Base-by-base conservation (phyloP, 2,888 invertebrate species). In the Temnothorax rugatulus region DNA sequence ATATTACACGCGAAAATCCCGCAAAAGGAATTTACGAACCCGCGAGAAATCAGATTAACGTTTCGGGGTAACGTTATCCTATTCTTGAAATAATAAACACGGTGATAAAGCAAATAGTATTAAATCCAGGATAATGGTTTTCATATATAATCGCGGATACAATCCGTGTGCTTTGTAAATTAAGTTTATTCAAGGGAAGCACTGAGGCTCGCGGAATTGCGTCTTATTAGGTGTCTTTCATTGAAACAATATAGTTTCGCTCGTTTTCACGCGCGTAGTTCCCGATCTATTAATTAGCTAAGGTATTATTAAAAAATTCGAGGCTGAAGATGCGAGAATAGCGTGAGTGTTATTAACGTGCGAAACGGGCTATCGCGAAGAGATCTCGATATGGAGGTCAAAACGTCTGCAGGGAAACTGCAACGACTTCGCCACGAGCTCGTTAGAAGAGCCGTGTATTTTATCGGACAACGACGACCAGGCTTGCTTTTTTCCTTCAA, bases 331-430 rank as follows among this genome's bases (percentile, higher is more conserved):
- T 29, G 41, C 29, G 54, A 44, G 41, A 68, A 77, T 77, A 77
- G 57, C 25, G 41, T 18, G 29, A 21, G 54, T 41, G 57, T 77
- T 77, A 57, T 68, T 77, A 68, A 68, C 77, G 54, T 21, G 54
- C 29, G 68, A 44, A 69, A 57, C 21, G 47, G 47, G 29, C 59
- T 68, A 57, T 66, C 15, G 69, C 21, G 69, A 44, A 4, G 13
- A 29, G 69, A 18, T 18, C 34, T 79, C 44, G 38, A 44, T 69
- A 79, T 38, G 34, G 69, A 79, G 79, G 79, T 79, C 69, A 69
- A 69, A 69, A 79, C 54, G 57, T 79, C 69, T 69, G 57, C 34
- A 21, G 21, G 57, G 44, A 79, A 69, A 47, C 44, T 69, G 57
- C 47, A 59, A 68, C 64, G 50, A 75, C 66, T 77, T 11, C 29